Percentiles rank a stretch among this genome's conserved stretches.
Evolutionary conservation across 2,888 invertebrate species (phyloP).

Genomic region (Thecocarcelia acutangulata): DNA sequence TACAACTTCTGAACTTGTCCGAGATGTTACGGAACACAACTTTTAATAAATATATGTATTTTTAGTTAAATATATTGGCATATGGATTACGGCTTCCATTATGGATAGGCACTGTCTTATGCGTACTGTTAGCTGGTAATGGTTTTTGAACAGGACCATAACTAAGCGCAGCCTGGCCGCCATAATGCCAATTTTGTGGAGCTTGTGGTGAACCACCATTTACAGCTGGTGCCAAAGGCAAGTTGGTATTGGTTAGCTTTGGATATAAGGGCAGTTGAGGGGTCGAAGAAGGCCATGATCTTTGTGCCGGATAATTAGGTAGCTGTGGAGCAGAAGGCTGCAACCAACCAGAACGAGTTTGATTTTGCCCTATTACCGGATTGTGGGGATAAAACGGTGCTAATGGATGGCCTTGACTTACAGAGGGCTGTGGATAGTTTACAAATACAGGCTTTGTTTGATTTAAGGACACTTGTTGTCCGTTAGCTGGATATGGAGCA

Average conservation of each 20-base stretch:
- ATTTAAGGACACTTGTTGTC: not conserved
- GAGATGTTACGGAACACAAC: no score
- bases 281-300: constrained; percentile 23
- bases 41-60: no score
- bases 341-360: not conserved
- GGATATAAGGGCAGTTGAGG: constrained; percentile 37
- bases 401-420: not conserved
- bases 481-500: constrained; percentile 11
- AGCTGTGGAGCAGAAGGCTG: constrained; percentile 5
- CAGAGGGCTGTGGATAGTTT: constrained; percentile 26
- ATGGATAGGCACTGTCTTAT: no score
- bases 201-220: no score
- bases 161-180: no score
- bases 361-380: not conserved
- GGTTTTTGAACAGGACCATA: no score
- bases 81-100: no score
- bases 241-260: not conserved
- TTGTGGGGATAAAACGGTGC: constrained; percentile 3
- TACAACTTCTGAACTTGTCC: no score
- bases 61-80: no score
- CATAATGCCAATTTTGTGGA: no score
- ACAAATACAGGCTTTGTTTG: not conserved
- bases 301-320: constrained; percentile 14
- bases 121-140: no score
- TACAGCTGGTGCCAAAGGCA: no score